phyloP scores from a whole-genome alignment of 2,888 invertebrate species.

The Scaptomyza reducta region DNA sequence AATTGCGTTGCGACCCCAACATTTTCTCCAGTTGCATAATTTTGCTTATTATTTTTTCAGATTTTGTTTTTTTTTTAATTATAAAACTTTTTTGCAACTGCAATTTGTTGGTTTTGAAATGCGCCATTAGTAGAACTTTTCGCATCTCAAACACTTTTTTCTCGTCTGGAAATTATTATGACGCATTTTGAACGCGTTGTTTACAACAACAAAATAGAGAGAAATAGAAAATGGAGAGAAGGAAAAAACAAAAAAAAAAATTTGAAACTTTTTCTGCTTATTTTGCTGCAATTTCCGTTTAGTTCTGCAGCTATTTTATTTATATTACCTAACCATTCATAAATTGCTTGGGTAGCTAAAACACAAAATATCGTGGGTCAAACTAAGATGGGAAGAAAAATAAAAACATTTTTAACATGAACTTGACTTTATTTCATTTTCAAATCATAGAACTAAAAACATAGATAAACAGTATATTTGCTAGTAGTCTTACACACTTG shows the following conservation, averaged over 20 bases:
- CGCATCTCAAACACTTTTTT: not conserved
- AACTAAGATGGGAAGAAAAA: too few relatives aligned
- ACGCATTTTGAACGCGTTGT: slow-evolving; percentile 16
- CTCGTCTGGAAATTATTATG: slow-evolving; percentile 21
- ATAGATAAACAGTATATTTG: too few relatives aligned
- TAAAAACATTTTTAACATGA: too few relatives aligned
- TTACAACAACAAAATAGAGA: not conserved
- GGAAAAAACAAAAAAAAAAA: too few relatives aligned
- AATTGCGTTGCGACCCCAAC: slow-evolving; percentile 8
- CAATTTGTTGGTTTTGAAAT: slow-evolving; percentile 9
- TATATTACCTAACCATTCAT: not conserved
- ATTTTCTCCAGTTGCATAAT: slow-evolving; percentile 34
- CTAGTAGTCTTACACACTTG: not conserved
- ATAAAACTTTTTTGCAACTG: slow-evolving; percentile 22
- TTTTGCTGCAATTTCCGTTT: not conserved
- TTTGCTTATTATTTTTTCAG: slow-evolving; percentile 23
- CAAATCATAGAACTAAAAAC: too few relatives aligned
- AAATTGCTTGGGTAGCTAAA: too few relatives aligned
- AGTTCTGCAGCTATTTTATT: not conserved
- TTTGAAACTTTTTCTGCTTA: too few relatives aligned
- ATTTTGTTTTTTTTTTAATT: slow-evolving; percentile 23
- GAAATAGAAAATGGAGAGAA: not conserved
- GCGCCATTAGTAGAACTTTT: slow-evolving; percentile 10
- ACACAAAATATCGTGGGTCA: too few relatives aligned
- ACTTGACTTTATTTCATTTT: too few relatives aligned